Base-by-base conservation (phyloP, 2,888 invertebrate species). In the Erpobdella octoculata region DNA sequence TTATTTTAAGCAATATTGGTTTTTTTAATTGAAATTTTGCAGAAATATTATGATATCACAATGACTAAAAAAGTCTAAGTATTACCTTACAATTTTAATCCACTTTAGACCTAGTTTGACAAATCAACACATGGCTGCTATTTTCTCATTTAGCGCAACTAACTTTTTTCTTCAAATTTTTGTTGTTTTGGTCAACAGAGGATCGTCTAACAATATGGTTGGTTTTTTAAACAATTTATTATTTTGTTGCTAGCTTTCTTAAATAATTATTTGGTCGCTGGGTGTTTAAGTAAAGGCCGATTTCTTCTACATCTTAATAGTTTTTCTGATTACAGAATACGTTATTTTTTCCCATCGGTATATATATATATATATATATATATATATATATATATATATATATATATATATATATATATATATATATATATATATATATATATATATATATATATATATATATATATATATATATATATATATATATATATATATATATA, bases 401-500 rank as follows among this genome's bases (percentile, higher is more conserved):
- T 8, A 33, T 62, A 28, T 62, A 35, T 28, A 62, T 62, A 35
- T 62, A 28, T 62, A 35, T 62, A 5, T 62, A 35, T 62, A 31
- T 62, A 35, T 62, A 31, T 62, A 31, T 62, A 31, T 62, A 35
- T 62, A 31, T 62, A 35, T 62, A 31, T 62, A 35, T 62, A 31
- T 62, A 35, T 62, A 31, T 62, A 35, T 62, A 31, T 62, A 35
- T 62, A n/a, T 62, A 35, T 62, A 31, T 62, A 35, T 62, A 31
- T 62, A 31, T 62, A 31, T 62, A 35, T 62, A 31, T 62, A 35
- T 62, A n/a, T 62, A 35, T 62, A 31, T 62, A 35, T 62, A n/a
- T 62, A 35, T 62, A 31, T 62, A 35, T 62, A 31, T 62, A 35
- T 62, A n/a, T 62, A 35, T 62, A 31, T 62, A 35, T 62, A 31